A percentile compares a stretch with the other conserved stretches of the same genome.
Evolutionary conservation across 2,888 invertebrate genomes (phyloP).

Genomic region (Chrysolina americana): DNA sequence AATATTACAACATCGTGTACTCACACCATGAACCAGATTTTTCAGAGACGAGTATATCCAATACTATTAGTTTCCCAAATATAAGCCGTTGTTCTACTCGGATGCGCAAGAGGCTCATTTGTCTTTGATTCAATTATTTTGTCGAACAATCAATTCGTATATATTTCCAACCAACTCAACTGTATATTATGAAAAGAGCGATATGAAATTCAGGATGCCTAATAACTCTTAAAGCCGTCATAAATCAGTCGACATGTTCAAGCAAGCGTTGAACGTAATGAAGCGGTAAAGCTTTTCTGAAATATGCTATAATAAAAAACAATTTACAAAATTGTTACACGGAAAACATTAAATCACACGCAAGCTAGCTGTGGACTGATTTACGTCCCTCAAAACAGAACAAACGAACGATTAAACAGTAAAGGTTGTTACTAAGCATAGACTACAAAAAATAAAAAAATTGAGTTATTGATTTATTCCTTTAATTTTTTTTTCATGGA

Average conservation of each 20-base stretch:
- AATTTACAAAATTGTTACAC: neutral
- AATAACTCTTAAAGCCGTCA: neutral
- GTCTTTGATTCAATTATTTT: neutral
- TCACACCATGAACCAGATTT: too few relatives aligned
- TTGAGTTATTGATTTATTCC: too few relatives aligned
- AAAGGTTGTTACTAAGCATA: too few relatives aligned
- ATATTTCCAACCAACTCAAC: neutral
- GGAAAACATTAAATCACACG: neutral
- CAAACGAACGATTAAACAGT: too few relatives aligned
- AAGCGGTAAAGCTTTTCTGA: conserved; percentile 10
- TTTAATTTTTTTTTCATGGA: too few relatives aligned
- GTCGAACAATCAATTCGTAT: neutral
- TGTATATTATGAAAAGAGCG: neutral
- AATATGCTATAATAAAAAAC: neutral
- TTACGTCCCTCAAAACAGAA: too few relatives aligned
- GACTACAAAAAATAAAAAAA: too few relatives aligned
- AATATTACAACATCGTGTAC: too few relatives aligned
- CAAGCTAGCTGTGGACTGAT: neutral
- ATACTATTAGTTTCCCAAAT: neutral
- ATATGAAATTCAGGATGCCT: neutral
- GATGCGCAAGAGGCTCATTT: neutral
- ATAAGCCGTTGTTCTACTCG: neutral
- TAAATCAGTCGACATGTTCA: conserved; percentile 9
- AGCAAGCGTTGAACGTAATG: conserved; percentile 3
- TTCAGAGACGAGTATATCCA: neutral